Evolutionary conservation across 2,888 invertebrate species (phyloP), one percentile per base, ranked within the genome.

Genomic region (Protodeltote pygarga): DNA sequence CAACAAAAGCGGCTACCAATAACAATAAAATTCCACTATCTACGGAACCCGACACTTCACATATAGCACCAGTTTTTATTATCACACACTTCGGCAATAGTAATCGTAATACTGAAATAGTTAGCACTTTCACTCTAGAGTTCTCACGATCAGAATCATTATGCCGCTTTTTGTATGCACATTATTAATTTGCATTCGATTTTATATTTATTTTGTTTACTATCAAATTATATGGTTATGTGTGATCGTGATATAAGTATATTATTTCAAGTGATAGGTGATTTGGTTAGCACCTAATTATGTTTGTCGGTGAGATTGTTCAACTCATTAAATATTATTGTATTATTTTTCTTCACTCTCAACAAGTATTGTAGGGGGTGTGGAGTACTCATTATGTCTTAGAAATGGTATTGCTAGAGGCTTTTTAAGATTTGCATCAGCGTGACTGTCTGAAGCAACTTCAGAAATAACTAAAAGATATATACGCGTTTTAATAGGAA

Each of bases 131-230:
- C 76, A 70, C 76, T 45, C 5, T 9, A 15, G 0, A 39, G 66
- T 72, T 75, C 75, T 68, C 75, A 75, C 75, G 74, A 53, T 48
- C 51, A 31, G 28, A 53, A 55, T 60, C 60, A 65, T 68, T 64
- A 70, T 38, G 31, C 34, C 24, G 52, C 59, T 73, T 75, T 73
- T 69, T 71, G 59, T 70, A 50, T 63, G 39, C 49, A 50, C 60
- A 67, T 66, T 71, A 71, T 71, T 71, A 65, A 65, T 65, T 50
- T 67, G 68, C 63, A 59, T 68, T 68, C 60, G 29, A 55, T 65
- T 65, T 65, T 47, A 55, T 63, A 59, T 55, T 55, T 61, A 49
- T 62, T 47, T 29, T 51, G 37, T 51, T 41, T 37, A 34, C 39
- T 44, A 51, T 59, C 50, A 59, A 49, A 47, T 49, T 54, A 31